Evolutionary conservation across 2,888 invertebrate species (phyloP).

Genomic region (Mechanitis mazaeus): DNA sequence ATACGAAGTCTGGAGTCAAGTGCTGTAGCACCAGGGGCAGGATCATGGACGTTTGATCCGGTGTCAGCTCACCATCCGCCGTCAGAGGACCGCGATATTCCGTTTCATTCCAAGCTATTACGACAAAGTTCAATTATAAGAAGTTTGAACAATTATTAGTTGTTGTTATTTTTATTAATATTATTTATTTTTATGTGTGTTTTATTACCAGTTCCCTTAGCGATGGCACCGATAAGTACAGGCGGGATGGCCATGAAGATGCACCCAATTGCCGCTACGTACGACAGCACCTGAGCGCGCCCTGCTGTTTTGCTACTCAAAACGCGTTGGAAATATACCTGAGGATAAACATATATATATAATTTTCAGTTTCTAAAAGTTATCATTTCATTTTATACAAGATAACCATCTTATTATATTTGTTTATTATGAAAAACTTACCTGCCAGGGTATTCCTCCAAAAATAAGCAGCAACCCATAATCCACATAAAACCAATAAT

Average conservation of each 20-base stretch:
- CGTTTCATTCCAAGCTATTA: conserved; percentile 95
- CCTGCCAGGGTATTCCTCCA: conserved; percentile 99
- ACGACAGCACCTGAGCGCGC: conserved; percentile 95
- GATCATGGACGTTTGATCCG: conserved; percentile 93
- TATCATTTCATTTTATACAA: too few relatives aligned
- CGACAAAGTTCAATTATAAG: not conserved
- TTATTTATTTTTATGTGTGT: not conserved
- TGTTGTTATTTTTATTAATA: not conserved
- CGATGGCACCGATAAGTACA: conserved; percentile 97
- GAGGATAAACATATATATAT: conserved; percentile 19
- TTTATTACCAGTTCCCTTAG: conserved; percentile 90
- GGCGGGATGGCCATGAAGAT: conserved; percentile 98
- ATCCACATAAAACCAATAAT: conserved; percentile 91
- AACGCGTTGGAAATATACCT: conserved; percentile 98
- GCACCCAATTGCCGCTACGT: conserved; percentile 96
- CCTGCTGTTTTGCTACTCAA: conserved; percentile 96
- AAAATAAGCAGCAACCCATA: conserved; percentile 92
- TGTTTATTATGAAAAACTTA: conserved; percentile 39
- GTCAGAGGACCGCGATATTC: conserved; percentile 81
- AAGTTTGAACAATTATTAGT: not conserved
- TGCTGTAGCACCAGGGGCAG: conserved; percentile 98
- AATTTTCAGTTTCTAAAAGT: too few relatives aligned
- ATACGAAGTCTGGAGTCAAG: conserved; percentile 95
- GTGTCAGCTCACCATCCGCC: conserved; percentile 81
- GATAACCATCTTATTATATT: not conserved